Conservation (phyloP, 2,113 vertebrate species). For the human region DNA sequence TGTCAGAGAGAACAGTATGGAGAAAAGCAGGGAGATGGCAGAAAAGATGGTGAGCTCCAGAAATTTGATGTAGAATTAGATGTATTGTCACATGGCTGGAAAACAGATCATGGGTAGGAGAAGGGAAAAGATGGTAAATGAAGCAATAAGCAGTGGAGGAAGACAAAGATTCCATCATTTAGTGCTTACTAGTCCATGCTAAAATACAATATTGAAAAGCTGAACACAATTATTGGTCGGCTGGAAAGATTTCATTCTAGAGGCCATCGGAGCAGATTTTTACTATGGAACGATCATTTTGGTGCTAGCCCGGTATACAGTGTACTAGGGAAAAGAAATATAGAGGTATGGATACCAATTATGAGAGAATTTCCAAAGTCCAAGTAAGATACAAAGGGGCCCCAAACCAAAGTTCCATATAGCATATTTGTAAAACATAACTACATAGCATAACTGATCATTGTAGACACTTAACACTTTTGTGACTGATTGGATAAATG, state of each 20-base stretch:
- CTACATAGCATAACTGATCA: neutral
- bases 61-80: neutral
- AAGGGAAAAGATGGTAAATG: neutral
- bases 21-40: neutral
- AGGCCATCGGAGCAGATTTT: neutral
- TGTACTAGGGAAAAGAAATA: neutral
- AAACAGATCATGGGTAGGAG: neutral
- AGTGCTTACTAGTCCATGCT: neutral
- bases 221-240: neutral
- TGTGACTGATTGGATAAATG: neutral
- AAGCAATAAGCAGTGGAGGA: neutral
- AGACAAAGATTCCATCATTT: neutral
- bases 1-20: neutral
- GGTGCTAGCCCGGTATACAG: neutral
- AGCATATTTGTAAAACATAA: neutral
- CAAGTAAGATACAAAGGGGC: neutral
- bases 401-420: neutral
- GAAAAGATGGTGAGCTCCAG: neutral
- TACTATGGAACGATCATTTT: neutral
- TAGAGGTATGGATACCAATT: neutral
- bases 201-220: neutral
- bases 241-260: neutral
- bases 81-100: rapidly evolving
- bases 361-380: neutral
- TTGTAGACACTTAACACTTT: neutral